Base-by-base conservation (phyloP, 2,888 invertebrate genomes). In the Hylaea fasciaria region DNA sequence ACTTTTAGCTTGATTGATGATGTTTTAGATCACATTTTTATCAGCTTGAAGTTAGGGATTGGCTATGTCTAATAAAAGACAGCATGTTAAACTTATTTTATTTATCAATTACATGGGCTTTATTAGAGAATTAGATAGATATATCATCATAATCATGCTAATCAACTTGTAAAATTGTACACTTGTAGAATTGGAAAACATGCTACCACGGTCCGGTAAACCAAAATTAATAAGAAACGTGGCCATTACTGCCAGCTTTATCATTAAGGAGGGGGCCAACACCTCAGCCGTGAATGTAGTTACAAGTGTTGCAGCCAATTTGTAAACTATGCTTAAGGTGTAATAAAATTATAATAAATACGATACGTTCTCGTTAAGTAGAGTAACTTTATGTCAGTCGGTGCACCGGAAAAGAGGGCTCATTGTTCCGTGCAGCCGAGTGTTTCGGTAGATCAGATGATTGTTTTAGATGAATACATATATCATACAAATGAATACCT, bases 321-420 rank as follows among this genome's bases (percentile, higher is more conserved):
- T 75, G 73, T 75, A 66, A 64, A 65, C 65, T 69, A 71, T 70
- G 72, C 74, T 79, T 75, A 65, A 65, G 73, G 68, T 69, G 74
- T 68, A 76, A 78, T 82, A 76, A 80, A 83, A 83, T 80, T 76
- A 79, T 76, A 73, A 78, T 76, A 67, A 63, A 73, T 72, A 69
- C 44, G 58, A 54, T 69, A 64, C 66, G 66, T 67, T 77, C 76
- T 77, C 61, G 74, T 81, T 76, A 75, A 67, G 78, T 82, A 79
- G 80, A 80, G 81, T 83, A 83, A 78, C 80, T 82, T 83, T 83
- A 81, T 76, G 75, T 74, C 72, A 74, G 73, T 70, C 69, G 65
- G 59, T 54, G 66, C 69, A 65, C 60, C 67, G 56, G 58, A 64
- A 56, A 68, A 60, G 53, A 52, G 46, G 35, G 37, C 35, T 41